Evolutionary conservation across 2,797 vertebrate genomes (phyloP), one percentile per base, ranked within the genome.

Genomic region (Diplodus sargus): DNA sequence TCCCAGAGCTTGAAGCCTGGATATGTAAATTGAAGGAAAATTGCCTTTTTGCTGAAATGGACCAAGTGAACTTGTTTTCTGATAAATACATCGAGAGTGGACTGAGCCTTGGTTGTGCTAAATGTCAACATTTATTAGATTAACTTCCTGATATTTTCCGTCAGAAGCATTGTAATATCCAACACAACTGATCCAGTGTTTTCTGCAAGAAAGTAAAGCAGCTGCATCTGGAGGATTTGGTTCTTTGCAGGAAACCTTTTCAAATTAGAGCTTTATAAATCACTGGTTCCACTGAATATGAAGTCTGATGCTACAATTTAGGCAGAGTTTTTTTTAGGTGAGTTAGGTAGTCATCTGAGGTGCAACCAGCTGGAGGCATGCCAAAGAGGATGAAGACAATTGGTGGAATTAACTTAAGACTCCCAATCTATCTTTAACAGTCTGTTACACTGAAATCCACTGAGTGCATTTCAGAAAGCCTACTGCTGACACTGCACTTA

Each of bases 111-210:
- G 60, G 42, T 74, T 86, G 78, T 74, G 64, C 63, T 85, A 88
- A 90, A 92, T 90, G 87, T 86, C 89, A 90, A 65, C 74, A 84
- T 76, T 68, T 85, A 81, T 90, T 65, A 81, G 68, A 78, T 51
- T 57, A 69, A 75, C 53, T 76, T 45, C 2, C 30, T 85, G 71
- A 76, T 78, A 70, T 77, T 87, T 89, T 76, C 58, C 58, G 63
- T 62, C 70, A 54, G 62, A 78, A 25, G 13, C 22, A 20, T 70
- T 79, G 60, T 81, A 66, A 74, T 84, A 82, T 54, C 59, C 79
- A 57, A 47, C 83, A 81, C 74, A 77, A 49, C 47, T 20, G 58
- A 64, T 53, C 28, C 59, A 12, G 47, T 30, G 51, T 42, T 74
- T 49, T 69, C 53, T 78, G 43, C 14, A 54, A 20, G 15, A 20